Conservation (phyloP, 2,113 vertebrate species). For the Leiothrix lutea region DNA sequence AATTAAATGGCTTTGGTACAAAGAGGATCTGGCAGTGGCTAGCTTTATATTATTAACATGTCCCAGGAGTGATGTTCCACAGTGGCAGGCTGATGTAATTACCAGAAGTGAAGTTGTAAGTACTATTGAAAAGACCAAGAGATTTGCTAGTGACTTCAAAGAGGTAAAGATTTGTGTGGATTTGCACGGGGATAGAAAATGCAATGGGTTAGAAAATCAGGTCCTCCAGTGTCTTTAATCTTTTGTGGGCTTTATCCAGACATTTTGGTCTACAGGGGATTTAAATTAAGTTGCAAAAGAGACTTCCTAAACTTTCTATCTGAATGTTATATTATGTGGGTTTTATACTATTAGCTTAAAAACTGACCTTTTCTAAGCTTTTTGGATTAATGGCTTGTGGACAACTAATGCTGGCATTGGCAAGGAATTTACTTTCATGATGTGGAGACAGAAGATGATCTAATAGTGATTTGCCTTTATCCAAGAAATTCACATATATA, state of each 20-base stretch:
- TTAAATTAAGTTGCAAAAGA: slow-evolving; percentile 59
- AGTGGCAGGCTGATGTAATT: slow-evolving; percentile 60
- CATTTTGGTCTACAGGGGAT: slow-evolving; percentile 2
- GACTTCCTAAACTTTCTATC: slow-evolving; percentile 46
- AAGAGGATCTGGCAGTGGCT: slow-evolving; percentile 24
- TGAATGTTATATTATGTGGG: neutral
- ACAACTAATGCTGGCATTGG: neutral
- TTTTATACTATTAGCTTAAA: slow-evolving; percentile 31
- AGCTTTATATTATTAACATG: slow-evolving; percentile 46
- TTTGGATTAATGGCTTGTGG: slow-evolving; percentile 35
- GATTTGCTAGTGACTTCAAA: slow-evolving; percentile 44
- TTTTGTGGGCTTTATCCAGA: slow-evolving; percentile 47
- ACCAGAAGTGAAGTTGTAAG: slow-evolving; percentile 53
- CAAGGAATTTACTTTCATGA: slow-evolving; percentile 32
- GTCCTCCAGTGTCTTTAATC: slow-evolving; percentile 48
- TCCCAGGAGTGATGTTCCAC: slow-evolving; percentile 33
- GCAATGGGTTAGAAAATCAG: slow-evolving; percentile 58
- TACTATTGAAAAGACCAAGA: slow-evolving; percentile 51
- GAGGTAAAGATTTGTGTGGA: slow-evolving; percentile 58
- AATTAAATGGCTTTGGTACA: slow-evolving; percentile 16
- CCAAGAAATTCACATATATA: neutral
- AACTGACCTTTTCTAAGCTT: slow-evolving; percentile 30
- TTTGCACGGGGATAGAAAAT: slow-evolving; percentile 48
- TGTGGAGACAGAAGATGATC: neutral
- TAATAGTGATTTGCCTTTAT: slow-evolving; percentile 7